Evolutionary conservation across 2,888 invertebrate genomes (phyloP).

Genomic region (Zele albiditarsus): DNA sequence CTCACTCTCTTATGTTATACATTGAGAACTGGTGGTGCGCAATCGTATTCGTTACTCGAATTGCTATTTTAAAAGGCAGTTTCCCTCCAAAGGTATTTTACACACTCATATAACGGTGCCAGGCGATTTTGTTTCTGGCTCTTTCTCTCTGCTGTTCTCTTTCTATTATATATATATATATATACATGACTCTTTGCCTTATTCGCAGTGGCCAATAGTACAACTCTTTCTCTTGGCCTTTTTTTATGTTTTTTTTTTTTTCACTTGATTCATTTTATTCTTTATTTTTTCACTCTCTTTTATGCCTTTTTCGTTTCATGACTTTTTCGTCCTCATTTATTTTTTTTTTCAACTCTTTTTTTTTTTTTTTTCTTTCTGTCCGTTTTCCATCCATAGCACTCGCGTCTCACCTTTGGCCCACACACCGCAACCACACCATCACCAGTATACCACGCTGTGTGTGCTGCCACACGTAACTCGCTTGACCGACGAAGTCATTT

Average conservation of each 20-base stretch:
- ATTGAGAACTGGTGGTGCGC: slow-evolving; percentile 31
- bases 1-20: slow-evolving; percentile 15
- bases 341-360: slow-evolving; percentile 5
- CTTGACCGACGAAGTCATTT: slow-evolving; percentile 39
- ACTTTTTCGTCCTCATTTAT: slow-evolving; percentile 15
- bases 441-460: not conserved
- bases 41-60: slow-evolving; percentile 62
- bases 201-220: slow-evolving; percentile 35
- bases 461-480: slow-evolving; percentile 31
- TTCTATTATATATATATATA: slow-evolving; percentile 30
- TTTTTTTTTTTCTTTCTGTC: not conserved
- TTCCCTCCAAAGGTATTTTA: slow-evolving; percentile 43
- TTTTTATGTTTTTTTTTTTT: slow-evolving; percentile 36
- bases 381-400: not conserved
- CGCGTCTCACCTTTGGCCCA: slow-evolving; percentile 20
- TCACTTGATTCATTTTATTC: slow-evolving; percentile 13
- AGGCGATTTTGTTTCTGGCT: slow-evolving; percentile 16
- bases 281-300: not conserved
- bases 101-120: slow-evolving; percentile 36
- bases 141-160: slow-evolving; percentile 41
- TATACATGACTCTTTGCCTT: slow-evolving; percentile 28
- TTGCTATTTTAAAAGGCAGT: slow-evolving; percentile 61
- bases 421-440: not conserved
- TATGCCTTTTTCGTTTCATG: slow-evolving; percentile 30
- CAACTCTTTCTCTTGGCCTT: slow-evolving; percentile 31